Percentiles rank a stretch among this genome's conserved stretches.
These are phyloP conservation scores for Cyclina sinensis DNA, from an alignment of 1,140 invertebrate species.

Conservation along the genomic window DNA sequence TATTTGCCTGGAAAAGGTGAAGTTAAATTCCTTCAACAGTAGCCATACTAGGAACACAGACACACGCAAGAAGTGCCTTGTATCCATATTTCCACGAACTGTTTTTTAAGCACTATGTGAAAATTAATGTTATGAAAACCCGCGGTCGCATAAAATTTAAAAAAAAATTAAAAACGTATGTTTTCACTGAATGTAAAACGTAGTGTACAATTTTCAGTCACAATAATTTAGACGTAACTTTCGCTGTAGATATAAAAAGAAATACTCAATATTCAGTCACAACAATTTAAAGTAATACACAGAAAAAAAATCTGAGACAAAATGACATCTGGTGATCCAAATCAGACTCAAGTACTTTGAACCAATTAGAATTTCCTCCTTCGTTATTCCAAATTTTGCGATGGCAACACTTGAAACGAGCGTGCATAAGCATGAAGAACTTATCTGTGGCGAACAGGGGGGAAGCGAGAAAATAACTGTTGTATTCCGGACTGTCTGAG, in stretches of 20 bases:
- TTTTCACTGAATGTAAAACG: too few relatives aligned
- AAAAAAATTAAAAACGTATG: too few relatives aligned
- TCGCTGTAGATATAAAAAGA: neutral
- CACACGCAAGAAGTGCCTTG: neutral
- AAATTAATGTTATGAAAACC: neutral
- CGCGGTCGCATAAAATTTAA: neutral
- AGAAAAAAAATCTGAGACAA: neutral
- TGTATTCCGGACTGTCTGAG: too few relatives aligned
- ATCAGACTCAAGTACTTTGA: slow-evolving; percentile 1
- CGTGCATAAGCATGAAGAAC: neutral
- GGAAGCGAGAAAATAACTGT: neutral
- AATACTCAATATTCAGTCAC: neutral
- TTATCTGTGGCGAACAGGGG: slow-evolving; percentile 23
- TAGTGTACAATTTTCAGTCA: too few relatives aligned
- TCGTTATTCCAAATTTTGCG: slow-evolving; percentile 22
- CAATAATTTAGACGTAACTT: too few relatives aligned
- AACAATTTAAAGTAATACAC: slow-evolving; percentile 2
- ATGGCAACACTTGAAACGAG: slow-evolving; percentile 11
- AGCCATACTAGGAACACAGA: neutral
- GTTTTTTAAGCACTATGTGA: neutral
- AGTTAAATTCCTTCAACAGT: slow-evolving; percentile 3
- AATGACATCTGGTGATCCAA: slow-evolving; percentile 16
- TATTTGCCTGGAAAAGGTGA: neutral
- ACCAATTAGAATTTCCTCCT: slow-evolving; percentile 28
- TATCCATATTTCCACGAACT: neutral